Evolutionary conservation across 2,797 vertebrate genomes (phyloP).

Genomic region (Acanthornis magna): DNA sequence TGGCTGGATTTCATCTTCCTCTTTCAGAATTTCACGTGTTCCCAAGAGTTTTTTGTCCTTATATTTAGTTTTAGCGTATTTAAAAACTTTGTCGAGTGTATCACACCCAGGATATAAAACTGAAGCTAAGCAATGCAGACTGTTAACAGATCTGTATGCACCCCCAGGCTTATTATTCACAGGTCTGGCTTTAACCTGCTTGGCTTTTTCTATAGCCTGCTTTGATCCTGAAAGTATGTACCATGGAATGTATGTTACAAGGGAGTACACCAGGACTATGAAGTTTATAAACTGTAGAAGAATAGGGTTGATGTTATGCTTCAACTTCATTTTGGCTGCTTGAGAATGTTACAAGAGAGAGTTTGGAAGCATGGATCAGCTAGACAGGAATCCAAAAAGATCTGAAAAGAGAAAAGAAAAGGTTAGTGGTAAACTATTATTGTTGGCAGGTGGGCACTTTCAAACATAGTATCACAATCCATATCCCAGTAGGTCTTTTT

Average conservation of each 20-base stretch:
- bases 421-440: neutral
- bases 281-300: conserved; percentile 86
- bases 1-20: conserved; percentile 89
- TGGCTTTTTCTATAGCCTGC: conserved; percentile 78
- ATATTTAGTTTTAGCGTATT: conserved; percentile 80
- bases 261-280: conserved; percentile 82
- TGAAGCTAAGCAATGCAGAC: conserved; percentile 77
- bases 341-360: conserved; percentile 42
- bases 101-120: conserved; percentile 84
- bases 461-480: neutral
- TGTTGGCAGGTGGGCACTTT: neutral
- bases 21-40: conserved; percentile 88
- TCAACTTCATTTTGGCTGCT: conserved; percentile 84
- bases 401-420: conserved; percentile 54
- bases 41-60: conserved; percentile 85
- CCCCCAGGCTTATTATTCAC: conserved; percentile 77
- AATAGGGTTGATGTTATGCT: conserved; percentile 87
- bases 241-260: conserved; percentile 86
- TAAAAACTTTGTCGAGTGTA: conserved; percentile 90
- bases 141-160: conserved; percentile 84
- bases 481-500: neutral
- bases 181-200: conserved; percentile 82
- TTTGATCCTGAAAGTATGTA: conserved; percentile 79
- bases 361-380: conserved; percentile 9
- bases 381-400: conserved; percentile 34